Base-by-base conservation (phyloP, 35 echinoderm and acorn worm genomes). In the Antedon bifida region DNA sequence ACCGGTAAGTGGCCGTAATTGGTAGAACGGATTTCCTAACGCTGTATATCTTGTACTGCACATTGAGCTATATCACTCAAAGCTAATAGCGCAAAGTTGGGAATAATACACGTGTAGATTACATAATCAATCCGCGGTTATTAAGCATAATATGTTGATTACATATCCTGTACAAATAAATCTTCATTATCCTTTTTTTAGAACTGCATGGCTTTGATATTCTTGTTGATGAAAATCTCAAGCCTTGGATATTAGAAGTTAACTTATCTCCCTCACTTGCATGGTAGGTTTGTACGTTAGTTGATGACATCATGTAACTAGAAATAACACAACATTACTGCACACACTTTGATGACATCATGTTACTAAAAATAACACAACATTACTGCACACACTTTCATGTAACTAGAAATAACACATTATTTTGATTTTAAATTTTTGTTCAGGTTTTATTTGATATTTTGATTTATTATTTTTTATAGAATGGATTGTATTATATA, bases 181-280 rank as follows among this genome's bases (percentile, higher is more conserved):
- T 17, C 30, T 28, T 86, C 44, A 33, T 33, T 77, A 19, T 88
- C 75, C 76, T 74, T 89, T 23, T 86, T 86, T 28, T 85, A 99
- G 95, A 99, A 42, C 81, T 99, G 56, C 92, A 99, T 93, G 95
- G 95, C 30, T 99, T 99, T 93, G 95, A 99, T 78, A 99, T 99
- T 78, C 85, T 99, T 8, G 79, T 99, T 85, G 95, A 99, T 87
- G 91, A 88, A 21, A 99, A 91, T 46, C 88, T 99, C n/a, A 99
- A 92, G 77, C 88, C 95, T 33, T 99, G 95, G 95, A 86, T 99
- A 21, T 83, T 99, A 35, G 95, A 99, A 75, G 95, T 99, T 83
- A 99, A 99, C 82, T 80, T 99, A 11, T 99, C 95, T 31, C 95
- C 95, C 35, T 99, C 95, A 74, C 90, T 99, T 38, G 95, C 95